Base-by-base conservation (phyloP, 2,797 vertebrate genomes). In the Taeniopygia guttata region DNA sequence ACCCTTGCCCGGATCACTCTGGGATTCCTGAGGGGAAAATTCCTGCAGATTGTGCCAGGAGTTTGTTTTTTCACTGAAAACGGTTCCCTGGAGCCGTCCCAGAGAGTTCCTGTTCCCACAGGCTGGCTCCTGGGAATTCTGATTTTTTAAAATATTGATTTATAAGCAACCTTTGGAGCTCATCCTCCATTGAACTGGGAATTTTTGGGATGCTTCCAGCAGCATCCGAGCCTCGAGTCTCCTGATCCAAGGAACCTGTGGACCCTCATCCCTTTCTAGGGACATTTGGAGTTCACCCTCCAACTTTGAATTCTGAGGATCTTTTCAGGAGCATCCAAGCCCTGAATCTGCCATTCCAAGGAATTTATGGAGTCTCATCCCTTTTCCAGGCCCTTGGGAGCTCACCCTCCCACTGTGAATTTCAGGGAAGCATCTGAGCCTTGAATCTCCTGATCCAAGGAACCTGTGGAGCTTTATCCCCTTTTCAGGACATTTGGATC, bases 241-340 rank as follows among this genome's bases (percentile, higher is more conserved):
- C 7, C 58, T 17, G 11, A 12, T 25, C 22, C 68, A n/a, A 1
- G 16, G 16, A 70, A 43, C 10, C 7, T 21, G 9, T 25, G 42
- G 42, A 25, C 21, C 2, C 5, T n/a, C 21, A 18, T 13, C 21
- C 5, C 1, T 25, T 64, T 45, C n/a, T 11, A 12, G 16, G 58
- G 36, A 14, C 8, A 7, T 54, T n/a, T 42, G 38, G 49, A 54
- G 2, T 12, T 43, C 51, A n/a, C 1, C 10, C 10, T 72, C 51
- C 30, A 9, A 7, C 17, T 55, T 0, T 11, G 0, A 0, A 21
- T 27, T 55, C 29, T 0, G 0, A 14, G 69, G 69, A 55, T 16
- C 16, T 4, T 8, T 26, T 48, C 48, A 49, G 48, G 25, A 49
- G 16, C 43, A 14, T 13, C 17, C 6, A 4, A 0, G 13, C n/a